These are phyloP conservation scores for Drosophila pachea DNA, from an alignment of 1,140 invertebrate genomes.

Conservation along the genomic window DNA sequence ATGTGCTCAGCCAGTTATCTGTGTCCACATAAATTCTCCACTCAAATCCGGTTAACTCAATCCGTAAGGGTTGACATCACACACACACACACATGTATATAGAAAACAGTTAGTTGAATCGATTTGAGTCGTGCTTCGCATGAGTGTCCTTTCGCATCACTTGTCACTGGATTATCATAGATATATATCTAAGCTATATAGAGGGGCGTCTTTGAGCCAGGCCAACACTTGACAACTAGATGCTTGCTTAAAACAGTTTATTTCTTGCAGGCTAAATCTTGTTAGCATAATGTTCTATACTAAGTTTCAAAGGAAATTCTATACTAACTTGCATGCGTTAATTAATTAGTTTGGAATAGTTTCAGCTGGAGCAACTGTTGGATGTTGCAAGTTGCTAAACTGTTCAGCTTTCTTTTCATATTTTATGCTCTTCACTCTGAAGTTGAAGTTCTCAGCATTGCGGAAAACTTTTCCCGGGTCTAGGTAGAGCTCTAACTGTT, in stretches of 20 bases:
- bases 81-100: neutral
- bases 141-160: neutral
- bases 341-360: no score
- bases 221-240: neutral
- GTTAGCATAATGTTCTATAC: neutral
- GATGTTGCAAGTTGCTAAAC: no score
- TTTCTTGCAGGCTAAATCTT: neutral
- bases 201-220: neutral
- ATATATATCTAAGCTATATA: neutral
- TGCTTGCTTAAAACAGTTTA: neutral
- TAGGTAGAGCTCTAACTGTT: no score
- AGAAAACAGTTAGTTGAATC: neutral
- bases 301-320: no score
- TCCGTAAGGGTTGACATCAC: neutral
- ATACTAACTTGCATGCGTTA: no score
- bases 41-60: neutral
- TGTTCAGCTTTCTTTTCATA: no score
- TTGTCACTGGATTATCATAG: neutral
- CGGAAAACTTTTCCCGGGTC: no score
- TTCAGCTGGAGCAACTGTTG: no score
- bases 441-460: no score
- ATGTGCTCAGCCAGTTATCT: constrained; percentile 13
- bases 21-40: constrained; percentile 6
- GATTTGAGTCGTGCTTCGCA: neutral
- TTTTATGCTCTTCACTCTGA: no score